Evolutionary conservation across 2,888 invertebrate species (phyloP), one percentile per base, ranked within the genome.

Genomic region (Actias luna): DNA sequence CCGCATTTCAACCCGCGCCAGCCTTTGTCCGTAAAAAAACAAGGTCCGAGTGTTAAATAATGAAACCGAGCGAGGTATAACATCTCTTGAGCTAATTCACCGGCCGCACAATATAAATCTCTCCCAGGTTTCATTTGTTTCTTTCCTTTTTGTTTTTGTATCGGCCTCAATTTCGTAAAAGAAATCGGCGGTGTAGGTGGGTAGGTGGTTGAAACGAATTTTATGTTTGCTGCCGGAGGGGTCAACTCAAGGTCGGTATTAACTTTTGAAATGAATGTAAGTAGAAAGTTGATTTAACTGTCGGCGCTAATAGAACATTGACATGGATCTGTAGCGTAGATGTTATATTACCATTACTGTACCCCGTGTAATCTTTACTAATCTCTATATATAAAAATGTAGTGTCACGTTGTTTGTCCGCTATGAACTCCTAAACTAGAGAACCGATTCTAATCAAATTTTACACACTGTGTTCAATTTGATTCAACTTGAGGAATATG

Each of bases 81-180:
- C 80, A 79, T 81, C 77, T 75, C 75, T 71, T 70, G 65, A 79
- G 82, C 81, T 80, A 82, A 82, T 83, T 83, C 80, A 75, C 72
- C 76, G 73, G 73, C 75, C 75, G 80, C 74, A 79, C 76, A 77
- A 69, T 80, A 84, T 84, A 85, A 86, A 85, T 84, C 80, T 82
- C 75, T 65, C 65, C 65, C 69, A 67, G 76, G 77, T 78, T 80
- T 78, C 79, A 76, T 82, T 84, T 82, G 75, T 76, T 75, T 74
- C 71, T 73, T 70, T 69, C 71, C 67, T 70, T 69, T 76, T 73
- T 71, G 69, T 75, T 74, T 71, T 61, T 55, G 67, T 62, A 72
- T 72, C 70, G 73, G 68, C 65, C 70, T 68, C 64, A 63, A 59
- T 66, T 64, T 65, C 52, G 57, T 61, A 36, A 61, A 60, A 61